Conservation (phyloP, 2,888 invertebrate species). For the Aleiodes alternator region DNA sequence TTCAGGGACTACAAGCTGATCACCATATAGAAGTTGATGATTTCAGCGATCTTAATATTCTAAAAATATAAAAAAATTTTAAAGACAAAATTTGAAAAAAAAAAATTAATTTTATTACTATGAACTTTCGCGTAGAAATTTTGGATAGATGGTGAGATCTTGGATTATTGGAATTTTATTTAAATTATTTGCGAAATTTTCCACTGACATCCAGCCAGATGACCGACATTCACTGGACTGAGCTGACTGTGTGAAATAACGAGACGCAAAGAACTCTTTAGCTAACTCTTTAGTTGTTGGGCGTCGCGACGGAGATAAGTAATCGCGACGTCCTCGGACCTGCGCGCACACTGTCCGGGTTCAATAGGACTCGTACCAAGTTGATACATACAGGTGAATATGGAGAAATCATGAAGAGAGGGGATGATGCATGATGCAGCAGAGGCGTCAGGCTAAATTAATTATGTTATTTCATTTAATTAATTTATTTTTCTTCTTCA, state of each 20-base stretch:
- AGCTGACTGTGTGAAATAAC: slow-evolving; percentile 30
- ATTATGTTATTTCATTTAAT: background rate
- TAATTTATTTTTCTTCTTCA: slow-evolving; percentile 2
- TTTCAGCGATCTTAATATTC: no score
- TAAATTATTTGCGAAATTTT: background rate
- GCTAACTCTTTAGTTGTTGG: slow-evolving; percentile 28
- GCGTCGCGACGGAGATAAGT: slow-evolving; percentile 38
- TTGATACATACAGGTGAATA: slow-evolving; percentile 5
- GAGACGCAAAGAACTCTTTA: slow-evolving; percentile 23
- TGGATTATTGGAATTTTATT: background rate
- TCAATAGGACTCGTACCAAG: slow-evolving; percentile 11
- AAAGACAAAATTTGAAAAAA: no score
- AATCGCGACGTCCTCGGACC: slow-evolving; percentile 33
- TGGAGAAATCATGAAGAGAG: background rate
- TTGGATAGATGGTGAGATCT: background rate
- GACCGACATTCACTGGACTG: slow-evolving; percentile 49
- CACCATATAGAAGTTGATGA: no score
- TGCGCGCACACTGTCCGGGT: slow-evolving; percentile 32
- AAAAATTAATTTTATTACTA: no score
- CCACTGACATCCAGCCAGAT: slow-evolving; percentile 18
- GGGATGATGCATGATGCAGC: background rate
- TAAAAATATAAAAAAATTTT: no score
- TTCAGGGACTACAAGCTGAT: no score
- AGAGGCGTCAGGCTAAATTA: background rate
- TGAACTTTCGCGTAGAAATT: no score